Evolutionary conservation across 2,888 invertebrate species (phyloP).

Genomic region (Lottia scabra): DNA sequence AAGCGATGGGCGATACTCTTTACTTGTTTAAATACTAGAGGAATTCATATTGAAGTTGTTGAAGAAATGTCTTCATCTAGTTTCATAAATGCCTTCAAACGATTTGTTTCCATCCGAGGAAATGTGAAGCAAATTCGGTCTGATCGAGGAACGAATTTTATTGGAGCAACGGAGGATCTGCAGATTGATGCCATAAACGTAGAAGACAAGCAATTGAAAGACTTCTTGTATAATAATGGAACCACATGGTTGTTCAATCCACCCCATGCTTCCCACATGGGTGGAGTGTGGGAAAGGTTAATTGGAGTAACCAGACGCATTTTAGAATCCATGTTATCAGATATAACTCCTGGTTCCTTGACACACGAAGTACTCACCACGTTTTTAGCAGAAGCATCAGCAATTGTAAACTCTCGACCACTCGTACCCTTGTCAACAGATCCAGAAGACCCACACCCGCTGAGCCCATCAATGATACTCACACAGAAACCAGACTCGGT

Average conservation of each 20-base stretch:
- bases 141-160: constrained; percentile 35
- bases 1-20: constrained; percentile 1
- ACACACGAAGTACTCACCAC: constrained; percentile 35
- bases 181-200: constrained; percentile 26
- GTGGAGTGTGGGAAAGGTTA: constrained; percentile 33
- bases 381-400: constrained; percentile 32
- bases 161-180: constrained; percentile 29
- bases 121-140: constrained; percentile 27
- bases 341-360: constrained; percentile 11
- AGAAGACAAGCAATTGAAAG: constrained; percentile 20
- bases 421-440: constrained; percentile 29
- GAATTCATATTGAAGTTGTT: not conserved
- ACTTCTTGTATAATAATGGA: constrained; percentile 18
- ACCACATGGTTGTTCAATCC: constrained; percentile 32
- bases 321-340: constrained; percentile 28
- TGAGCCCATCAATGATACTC: constrained; percentile 29
- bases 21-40: not conserved
- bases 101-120: constrained; percentile 17
- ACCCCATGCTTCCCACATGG: constrained; percentile 34
- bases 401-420: constrained; percentile 31
- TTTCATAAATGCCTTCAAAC: constrained; percentile 15
- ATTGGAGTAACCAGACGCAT: constrained; percentile 31
- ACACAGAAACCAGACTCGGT: constrained; percentile 21
- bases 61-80: not conserved
- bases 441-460: constrained; percentile 23